Percentiles rank a stretch among this genome's conserved stretches.
phyloP scores from a whole-genome alignment of 2,888 invertebrate genomes.

The Catocala sponsa region DNA sequence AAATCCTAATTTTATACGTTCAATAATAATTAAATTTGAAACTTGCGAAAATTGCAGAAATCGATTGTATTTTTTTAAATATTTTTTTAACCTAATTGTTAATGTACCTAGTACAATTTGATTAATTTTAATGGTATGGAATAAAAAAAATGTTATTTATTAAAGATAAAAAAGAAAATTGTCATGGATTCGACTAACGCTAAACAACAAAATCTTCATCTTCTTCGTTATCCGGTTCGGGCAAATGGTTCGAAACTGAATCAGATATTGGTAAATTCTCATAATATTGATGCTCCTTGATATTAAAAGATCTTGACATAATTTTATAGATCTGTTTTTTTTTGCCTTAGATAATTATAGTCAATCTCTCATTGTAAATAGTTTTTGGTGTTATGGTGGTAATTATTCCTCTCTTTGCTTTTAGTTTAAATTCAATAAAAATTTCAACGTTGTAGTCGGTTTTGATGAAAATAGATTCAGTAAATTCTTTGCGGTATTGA shows the following conservation, averaged over 20 bases:
- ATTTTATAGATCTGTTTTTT: too few species aligned
- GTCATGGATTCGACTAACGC: background rate
- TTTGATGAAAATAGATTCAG: background rate
- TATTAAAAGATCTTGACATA: slow-evolving; percentile 1
- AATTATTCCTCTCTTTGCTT: background rate
- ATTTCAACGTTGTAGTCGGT: background rate
- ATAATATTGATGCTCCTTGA: background rate
- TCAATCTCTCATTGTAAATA: background rate
- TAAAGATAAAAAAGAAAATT: background rate
- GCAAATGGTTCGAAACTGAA: background rate
- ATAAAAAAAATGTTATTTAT: slow-evolving; percentile 1
- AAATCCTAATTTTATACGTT: background rate
- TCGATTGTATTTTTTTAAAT: background rate
- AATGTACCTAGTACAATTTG: background rate
- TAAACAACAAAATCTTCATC: background rate
- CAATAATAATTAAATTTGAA: background rate
- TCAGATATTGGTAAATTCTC: slow-evolving; percentile 3
- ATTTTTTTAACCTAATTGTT: background rate
- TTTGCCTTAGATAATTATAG: background rate
- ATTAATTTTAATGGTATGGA: background rate
- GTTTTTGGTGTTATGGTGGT: background rate
- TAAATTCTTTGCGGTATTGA: too few species aligned
- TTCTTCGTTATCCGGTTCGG: background rate
- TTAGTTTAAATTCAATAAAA: background rate
- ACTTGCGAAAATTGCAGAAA: slow-evolving; percentile 2